Evolutionary conservation across 2,113 vertebrate species (phyloP), one percentile per base, ranked within the genome.

Genomic region (Ariopsis seemanni): DNA sequence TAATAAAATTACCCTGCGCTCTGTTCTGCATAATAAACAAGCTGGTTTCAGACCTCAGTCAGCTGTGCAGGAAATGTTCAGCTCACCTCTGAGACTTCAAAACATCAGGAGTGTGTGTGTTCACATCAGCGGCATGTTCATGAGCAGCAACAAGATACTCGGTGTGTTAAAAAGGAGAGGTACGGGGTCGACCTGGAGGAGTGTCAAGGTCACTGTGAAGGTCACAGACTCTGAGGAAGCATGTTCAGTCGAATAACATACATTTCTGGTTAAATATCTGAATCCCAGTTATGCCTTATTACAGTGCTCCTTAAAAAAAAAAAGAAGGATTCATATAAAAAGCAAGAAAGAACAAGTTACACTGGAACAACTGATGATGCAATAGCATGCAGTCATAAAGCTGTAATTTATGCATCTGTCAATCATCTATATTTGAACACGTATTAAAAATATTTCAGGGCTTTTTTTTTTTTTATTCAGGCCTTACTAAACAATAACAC

Each of bases 21-120:
- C 60, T 9, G 20, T 86, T 67, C 74, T 80, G 75, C 75, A 86
- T 86, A 69, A 86, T 34, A 80, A 80, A 80, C 85, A 67, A 78
- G 57, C 58, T 3, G 74, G 30, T 85, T 62, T 62, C 34, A 57
- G 22, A 48, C 58, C 22, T 77, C 84, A 9, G 55, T 58, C 25
- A 62, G 71, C 8, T 42, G 48, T 2, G 25, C 18, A 62, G 22
- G 60, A 55, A 27, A 53, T 67, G 9, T 52, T 5, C 42, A 65
- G 74, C 50, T 86, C 62, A 53, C 60, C 60, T 78, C 50, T 7
- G 85, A 55, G 84, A 53, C 65, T 53, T 62, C 42, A 65, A 6
- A 25, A 50, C 42, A 11, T 53, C 14, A 12, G 11, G 55, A 0
- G 11, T 12, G 11, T 57, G 55, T 34, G 52, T 18, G 55, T 34